Conservation (phyloP, 2,888 invertebrate genomes). For the Ectropis crepuscularia region DNA sequence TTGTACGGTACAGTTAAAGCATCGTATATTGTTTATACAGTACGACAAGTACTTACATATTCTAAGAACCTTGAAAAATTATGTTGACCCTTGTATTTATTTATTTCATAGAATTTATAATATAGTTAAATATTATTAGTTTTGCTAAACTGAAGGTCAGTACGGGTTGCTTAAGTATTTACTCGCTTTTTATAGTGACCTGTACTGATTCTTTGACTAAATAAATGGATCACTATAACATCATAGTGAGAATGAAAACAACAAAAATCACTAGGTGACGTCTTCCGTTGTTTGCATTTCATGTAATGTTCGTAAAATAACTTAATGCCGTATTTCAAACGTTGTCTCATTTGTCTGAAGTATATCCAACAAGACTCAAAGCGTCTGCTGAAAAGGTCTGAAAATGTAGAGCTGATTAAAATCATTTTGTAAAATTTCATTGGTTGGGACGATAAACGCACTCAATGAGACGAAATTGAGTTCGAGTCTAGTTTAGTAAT, state of each 20-base stretch:
- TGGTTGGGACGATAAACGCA: too few species aligned
- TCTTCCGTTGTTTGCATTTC: conserved; percentile 33
- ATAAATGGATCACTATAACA: conserved; percentile 12
- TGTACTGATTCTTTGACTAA: conserved; percentile 14
- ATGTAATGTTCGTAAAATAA: conserved; percentile 8
- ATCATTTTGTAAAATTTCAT: too few species aligned
- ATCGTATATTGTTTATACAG: background rate
- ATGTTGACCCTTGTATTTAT: background rate
- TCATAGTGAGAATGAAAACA: conserved; percentile 24
- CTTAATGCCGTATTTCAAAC: too few species aligned
- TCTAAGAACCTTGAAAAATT: background rate
- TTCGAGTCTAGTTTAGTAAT: too few species aligned
- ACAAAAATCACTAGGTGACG: conserved; percentile 39
- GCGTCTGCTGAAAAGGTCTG: too few species aligned
- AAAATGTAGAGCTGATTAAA: too few species aligned
- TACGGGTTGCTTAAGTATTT: background rate
- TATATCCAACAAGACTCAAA: too few species aligned
- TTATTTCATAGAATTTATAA: conserved; percentile 1
- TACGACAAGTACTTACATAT: too few species aligned
- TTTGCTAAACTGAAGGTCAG: conserved; percentile 22
- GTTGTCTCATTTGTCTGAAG: too few species aligned
- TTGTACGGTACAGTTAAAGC: background rate
- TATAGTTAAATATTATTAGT: background rate
- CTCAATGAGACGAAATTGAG: too few species aligned
- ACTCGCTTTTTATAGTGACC: background rate